Percentiles rank a stretch among this genome's conserved stretches.
These are phyloP conservation scores for Tachyglossus aculeatus DNA, from an alignment of 2,797 vertebrate genomes.

Conservation along the genomic window DNA sequence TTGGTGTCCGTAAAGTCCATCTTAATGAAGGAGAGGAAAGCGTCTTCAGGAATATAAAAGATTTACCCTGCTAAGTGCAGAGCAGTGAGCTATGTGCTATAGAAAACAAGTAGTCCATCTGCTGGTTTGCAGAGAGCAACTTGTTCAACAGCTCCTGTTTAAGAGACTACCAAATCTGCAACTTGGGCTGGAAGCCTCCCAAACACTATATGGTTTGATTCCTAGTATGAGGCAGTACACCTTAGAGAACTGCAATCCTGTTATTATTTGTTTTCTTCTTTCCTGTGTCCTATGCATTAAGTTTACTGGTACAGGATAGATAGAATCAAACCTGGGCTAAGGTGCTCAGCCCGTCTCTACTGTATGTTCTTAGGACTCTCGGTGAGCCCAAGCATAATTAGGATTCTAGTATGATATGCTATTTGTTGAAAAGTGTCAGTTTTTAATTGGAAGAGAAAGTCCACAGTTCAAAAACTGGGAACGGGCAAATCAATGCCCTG, in stretches of 20 bases:
- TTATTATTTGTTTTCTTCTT: conserved; percentile 19
- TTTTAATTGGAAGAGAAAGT: conserved; percentile 60
- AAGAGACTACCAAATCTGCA: conserved; percentile 12
- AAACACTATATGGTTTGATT: neutral
- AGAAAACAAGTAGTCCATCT: conserved; percentile 26
- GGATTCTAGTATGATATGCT: conserved; percentile 43
- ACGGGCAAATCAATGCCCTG: conserved; percentile 61
- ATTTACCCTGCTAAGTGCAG: conserved; percentile 37
- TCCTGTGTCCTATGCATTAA: conserved; percentile 24
- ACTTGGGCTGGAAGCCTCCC: neutral
- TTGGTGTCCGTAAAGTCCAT: conserved; percentile 56
- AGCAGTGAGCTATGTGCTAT: conserved; percentile 31
- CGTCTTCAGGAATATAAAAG: conserved; percentile 58
- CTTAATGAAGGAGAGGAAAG: conserved; percentile 52
- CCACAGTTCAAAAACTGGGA: conserved; percentile 39
- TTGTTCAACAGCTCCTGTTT: neutral
- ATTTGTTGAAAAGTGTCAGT: conserved; percentile 65
- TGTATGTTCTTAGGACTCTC: conserved; percentile 41
- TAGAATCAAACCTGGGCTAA: neutral
- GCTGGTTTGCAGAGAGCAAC: conserved; percentile 14
- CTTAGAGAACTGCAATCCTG: neutral
- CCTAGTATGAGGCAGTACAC: fast-evolving
- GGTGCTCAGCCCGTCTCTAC: conserved; percentile 50
- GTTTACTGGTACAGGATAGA: conserved; percentile 32
- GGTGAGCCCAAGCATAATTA: conserved; percentile 62